Evolutionary conservation across 2,888 invertebrate genomes (phyloP).

Genomic region (Pristionchus arcanus): DNA sequence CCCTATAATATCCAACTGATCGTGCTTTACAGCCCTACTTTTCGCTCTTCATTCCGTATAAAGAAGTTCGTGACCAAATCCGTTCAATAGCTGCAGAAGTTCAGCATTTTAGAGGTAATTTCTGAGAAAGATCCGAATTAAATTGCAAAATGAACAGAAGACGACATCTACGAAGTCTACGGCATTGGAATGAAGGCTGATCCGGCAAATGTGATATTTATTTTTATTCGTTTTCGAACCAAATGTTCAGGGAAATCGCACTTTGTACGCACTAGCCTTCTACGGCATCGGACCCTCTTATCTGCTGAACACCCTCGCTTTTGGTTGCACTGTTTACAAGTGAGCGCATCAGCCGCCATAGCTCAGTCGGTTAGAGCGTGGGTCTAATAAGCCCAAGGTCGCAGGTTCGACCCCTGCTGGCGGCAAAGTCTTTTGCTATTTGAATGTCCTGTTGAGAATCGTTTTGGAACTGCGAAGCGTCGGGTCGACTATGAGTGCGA

Average conservation of each 20-base stretch:
- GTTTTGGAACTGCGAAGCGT: not conserved
- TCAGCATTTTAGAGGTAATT: not conserved
- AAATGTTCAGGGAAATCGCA: slow-evolving; percentile 28
- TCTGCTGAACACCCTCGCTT: not conserved
- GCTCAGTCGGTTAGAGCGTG: slow-evolving; percentile 62
- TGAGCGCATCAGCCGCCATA: slow-evolving; percentile 56
- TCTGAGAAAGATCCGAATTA: not conserved
- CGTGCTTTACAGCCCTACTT: not conserved
- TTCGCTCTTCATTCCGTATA: slow-evolving; percentile 4
- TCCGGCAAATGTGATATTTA: not conserved
- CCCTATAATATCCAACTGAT: not conserved
- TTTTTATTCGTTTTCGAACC: not conserved
- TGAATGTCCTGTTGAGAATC: not conserved
- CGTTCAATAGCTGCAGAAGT: not conserved
- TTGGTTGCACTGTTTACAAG: not conserved
- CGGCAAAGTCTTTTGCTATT: slow-evolving; percentile 38
- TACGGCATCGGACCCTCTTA: not conserved
- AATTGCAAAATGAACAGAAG: not conserved
- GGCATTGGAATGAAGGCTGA: not conserved
- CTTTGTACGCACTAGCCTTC: not conserved
- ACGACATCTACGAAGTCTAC: not conserved
- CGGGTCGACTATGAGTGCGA: not conserved
- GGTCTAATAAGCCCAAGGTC: slow-evolving; percentile 62
- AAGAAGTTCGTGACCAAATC: not conserved
- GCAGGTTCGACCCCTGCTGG: slow-evolving; percentile 62